Evolutionary conservation across 2,113 vertebrate genomes (phyloP), one percentile per base, ranked within the genome.

Genomic region (Meleagris gallopavo): DNA sequence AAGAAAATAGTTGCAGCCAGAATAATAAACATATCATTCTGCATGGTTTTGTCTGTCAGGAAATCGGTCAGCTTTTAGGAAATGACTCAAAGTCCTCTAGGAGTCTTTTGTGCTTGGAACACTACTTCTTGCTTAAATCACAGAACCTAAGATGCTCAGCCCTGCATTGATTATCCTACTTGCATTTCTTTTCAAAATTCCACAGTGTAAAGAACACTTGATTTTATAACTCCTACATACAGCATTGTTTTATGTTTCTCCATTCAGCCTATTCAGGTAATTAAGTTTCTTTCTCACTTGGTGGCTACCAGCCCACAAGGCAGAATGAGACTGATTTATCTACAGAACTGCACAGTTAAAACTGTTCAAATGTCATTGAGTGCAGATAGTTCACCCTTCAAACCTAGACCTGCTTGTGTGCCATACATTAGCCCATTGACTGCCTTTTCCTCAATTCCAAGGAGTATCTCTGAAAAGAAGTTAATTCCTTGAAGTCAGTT

Each of bases 401-500:
- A 83, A 55, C 50, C 20, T 30, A 84, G 61, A 75, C 29, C 57
- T 83, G 45, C 20, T 64, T 77, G 27, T 8, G 29, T 71, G 72
- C 29, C 2, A 20, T 27, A 30, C 32, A 38, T 71, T 40, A 52
- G 34, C 74, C 55, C 43, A 48, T 27, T 88, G 72, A 32, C 46
- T 74, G 41, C 36, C 34, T 91, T 83, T 81, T 60, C 41, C 38
- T 86, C 57, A 71, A 0, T 75, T 34, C 66, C 90, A 75, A 57
- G 36, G 76, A 81, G 52, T 46, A 41, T 57, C 34, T 66, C 52
- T 4, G 41, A 83, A 65, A 9, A 46, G 29, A 88, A 90, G 41
- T 83, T 78, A 84, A 95, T 90, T 52, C 41, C 90, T 80, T 84
- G 55, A 88, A 90, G 69, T 75, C 73, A 81, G 34, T 83, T 88